Percentiles rank a stretch among this genome's conserved stretches.
These are phyloP conservation scores for Phthorimaea operculella DNA, from an alignment of 1,140 invertebrate genomes.

Conservation along the genomic window DNA sequence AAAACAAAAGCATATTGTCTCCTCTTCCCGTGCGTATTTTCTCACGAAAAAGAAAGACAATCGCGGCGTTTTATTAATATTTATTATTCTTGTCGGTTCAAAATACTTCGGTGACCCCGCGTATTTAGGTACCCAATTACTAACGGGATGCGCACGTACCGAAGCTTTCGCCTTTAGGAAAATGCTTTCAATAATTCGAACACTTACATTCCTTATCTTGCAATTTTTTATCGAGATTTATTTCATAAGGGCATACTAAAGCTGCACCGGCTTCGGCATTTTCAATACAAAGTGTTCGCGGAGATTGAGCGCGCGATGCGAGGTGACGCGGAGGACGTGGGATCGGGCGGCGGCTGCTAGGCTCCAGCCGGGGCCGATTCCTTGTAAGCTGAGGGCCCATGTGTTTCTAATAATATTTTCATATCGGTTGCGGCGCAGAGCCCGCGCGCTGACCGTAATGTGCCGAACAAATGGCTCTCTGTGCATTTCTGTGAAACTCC, in stretches of 20 bases:
- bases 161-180: background rate
- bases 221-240: slow-evolving; percentile 4
- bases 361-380: background rate
- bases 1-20: slow-evolving; percentile 65
- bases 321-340: background rate
- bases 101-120: slow-evolving; percentile 46
- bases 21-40: slow-evolving; percentile 50
- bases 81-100: slow-evolving; percentile 36
- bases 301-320: background rate
- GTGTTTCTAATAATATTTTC: slow-evolving; percentile 55
- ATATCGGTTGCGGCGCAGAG: slow-evolving; percentile 30
- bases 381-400: slow-evolving; percentile 23
- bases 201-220: slow-evolving; percentile 18
- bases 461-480: slow-evolving; percentile 41
- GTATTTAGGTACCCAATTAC: slow-evolving; percentile 37
- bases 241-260: background rate
- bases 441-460: slow-evolving; percentile 28
- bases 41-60: slow-evolving; percentile 53
- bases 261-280: background rate
- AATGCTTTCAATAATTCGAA: slow-evolving; percentile 16
- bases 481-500: slow-evolving; percentile 51
- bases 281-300: background rate
- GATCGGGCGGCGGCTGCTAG: background rate
- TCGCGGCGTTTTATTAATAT: slow-evolving; percentile 60
- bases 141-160: slow-evolving; percentile 11